A percentile compares a stretch with the other conserved stretches of the same genome.
These are phyloP conservation scores for Clivina fossor DNA, from an alignment of 2,888 invertebrate species.

Conservation along the genomic window DNA sequence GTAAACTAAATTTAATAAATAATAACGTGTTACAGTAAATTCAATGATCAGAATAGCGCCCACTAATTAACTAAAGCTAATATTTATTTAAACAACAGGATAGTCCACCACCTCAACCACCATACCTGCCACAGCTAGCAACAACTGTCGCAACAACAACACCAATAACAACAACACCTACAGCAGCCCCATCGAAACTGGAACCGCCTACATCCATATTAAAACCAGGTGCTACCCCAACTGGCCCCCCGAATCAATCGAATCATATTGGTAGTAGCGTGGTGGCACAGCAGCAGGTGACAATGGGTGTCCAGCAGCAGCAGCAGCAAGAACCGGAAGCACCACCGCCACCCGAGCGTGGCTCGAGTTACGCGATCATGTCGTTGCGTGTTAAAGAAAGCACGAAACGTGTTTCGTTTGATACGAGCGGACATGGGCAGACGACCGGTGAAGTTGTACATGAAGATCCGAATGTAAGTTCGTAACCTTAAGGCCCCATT, in stretches of 20 bases:
- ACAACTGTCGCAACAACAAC: slow-evolving; percentile 48
- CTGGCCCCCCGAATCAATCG: too few relatives aligned
- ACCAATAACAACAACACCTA: slow-evolving; percentile 47
- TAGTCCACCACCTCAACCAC: slow-evolving; percentile 48
- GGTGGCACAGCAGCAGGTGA: slow-evolving; percentile 28
- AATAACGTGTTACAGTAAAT: too few relatives aligned
- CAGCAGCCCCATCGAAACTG: slow-evolving; percentile 47
- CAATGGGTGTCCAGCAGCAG: slow-evolving; percentile 9
- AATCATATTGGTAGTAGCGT: too few relatives aligned
- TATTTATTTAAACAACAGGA: slow-evolving; percentile 44
- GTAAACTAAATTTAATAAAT: too few relatives aligned
- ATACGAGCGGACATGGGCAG: slow-evolving; percentile 44
- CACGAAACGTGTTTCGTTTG: slow-evolving; percentile 53
- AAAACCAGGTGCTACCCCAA: slow-evolving; percentile 53
- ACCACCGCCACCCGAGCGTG: slow-evolving; percentile 83
- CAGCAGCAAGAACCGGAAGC: slow-evolving; percentile 49
- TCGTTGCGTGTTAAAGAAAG: slow-evolving; percentile 57
- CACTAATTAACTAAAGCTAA: too few relatives aligned
- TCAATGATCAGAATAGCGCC: too few relatives aligned
- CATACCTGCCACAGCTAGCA: slow-evolving; percentile 49
- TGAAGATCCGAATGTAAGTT: slow-evolving; percentile 83
- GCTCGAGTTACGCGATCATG: slow-evolving; percentile 86
- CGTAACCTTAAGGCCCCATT: too few relatives aligned
- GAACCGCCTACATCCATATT: slow-evolving; percentile 51
- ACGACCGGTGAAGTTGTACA: slow-evolving; percentile 41